These are phyloP conservation scores for Megaceryle maxima DNA, from an alignment of 2,113 vertebrate genomes.

Conservation along the genomic window DNA sequence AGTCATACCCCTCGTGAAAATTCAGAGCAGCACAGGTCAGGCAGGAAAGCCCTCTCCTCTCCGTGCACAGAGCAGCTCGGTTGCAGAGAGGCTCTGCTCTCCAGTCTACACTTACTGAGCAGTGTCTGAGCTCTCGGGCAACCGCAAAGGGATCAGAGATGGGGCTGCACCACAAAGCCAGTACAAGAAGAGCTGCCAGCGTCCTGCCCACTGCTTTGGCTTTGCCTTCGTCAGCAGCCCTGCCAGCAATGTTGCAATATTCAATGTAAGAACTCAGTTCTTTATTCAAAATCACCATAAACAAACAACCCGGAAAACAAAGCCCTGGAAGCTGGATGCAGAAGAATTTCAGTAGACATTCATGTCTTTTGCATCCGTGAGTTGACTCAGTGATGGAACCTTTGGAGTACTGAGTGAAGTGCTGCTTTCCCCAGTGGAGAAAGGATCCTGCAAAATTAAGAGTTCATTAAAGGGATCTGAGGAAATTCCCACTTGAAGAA, in stretches of 20 bases:
- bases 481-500: background rate
- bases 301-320: background rate
- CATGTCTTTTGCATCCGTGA: background rate
- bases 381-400: background rate
- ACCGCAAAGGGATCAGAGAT: background rate
- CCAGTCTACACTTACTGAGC: background rate
- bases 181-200: background rate
- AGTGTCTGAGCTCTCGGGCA: background rate
- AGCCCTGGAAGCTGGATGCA: background rate
- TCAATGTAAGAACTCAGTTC: background rate
- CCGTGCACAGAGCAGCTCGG: background rate
- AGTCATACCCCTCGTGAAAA: fast-evolving
- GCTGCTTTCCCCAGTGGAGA: background rate
- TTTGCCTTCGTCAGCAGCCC: background rate
- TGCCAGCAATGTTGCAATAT: fast-evolving
- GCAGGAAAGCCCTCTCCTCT: background rate
- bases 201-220: background rate
- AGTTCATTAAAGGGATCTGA: background rate
- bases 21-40: fast-evolving
- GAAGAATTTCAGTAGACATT: background rate
- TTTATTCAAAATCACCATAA: background rate
- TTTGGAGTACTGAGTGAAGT: background rate
- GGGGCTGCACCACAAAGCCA: background rate
- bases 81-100: background rate
- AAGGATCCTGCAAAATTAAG: background rate